phyloP scores from a whole-genome alignment of 2,888 invertebrate species.

The Syrista parreyssii region DNA sequence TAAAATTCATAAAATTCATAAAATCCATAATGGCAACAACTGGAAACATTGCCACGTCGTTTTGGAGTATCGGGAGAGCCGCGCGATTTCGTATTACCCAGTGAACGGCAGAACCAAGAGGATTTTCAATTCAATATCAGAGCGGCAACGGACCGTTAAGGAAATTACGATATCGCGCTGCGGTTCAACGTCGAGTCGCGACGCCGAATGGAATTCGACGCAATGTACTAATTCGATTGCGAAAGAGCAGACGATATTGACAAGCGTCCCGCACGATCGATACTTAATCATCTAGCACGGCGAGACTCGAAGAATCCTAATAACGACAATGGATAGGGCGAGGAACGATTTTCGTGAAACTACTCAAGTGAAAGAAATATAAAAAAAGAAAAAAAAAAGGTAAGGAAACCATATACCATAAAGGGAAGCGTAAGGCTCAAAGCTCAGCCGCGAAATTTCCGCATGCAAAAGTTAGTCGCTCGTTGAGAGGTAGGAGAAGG shows the following conservation, averaged over 20 bases:
- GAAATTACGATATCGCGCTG: conserved; percentile 24
- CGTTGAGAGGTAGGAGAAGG: background rate
- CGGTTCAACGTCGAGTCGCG: conserved; percentile 11
- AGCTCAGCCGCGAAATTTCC: background rate
- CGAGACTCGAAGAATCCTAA: background rate
- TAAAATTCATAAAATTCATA: background rate
- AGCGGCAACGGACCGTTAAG: conserved; percentile 8
- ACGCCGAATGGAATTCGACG: conserved; percentile 1
- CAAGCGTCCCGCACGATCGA: conserved; percentile 9
- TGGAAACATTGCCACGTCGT: background rate
- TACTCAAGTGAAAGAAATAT: background rate
- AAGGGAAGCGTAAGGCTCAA: background rate
- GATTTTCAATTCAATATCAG: conserved; percentile 20
- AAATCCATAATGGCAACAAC: background rate
- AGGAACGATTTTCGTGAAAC: background rate
- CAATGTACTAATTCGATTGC: conserved; percentile 18
- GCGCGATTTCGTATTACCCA: background rate
- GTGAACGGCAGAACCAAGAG: background rate
- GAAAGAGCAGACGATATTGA: conserved; percentile 22
- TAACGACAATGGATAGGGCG: background rate
- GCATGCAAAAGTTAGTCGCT: background rate
- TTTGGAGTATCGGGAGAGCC: background rate
- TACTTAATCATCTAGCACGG: conserved; percentile 13
- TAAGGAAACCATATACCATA: background rate
- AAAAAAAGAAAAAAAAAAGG: background rate